phyloP scores from a whole-genome alignment of 2,113 vertebrate species.

The Atractosteus spatula region DNA sequence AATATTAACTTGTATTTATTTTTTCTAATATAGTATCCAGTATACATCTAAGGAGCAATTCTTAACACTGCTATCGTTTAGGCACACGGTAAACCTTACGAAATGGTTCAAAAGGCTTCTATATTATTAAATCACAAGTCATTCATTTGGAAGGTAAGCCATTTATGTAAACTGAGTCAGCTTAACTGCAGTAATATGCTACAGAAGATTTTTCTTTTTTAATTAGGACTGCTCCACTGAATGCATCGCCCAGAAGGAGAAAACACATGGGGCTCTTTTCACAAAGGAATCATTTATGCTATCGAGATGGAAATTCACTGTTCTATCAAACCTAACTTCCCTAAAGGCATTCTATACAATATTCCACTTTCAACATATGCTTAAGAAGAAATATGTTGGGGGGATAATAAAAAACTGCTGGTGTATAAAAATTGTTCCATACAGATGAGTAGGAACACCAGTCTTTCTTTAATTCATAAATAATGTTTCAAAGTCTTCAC shows the following conservation, averaged over 20 bases:
- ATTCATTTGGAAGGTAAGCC: not conserved
- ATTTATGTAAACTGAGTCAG: constrained; percentile 12
- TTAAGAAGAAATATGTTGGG: not conserved
- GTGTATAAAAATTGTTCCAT: not conserved
- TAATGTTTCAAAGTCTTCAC: not conserved
- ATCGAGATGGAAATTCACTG: constrained; percentile 7
- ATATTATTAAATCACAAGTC: too few relatives aligned
- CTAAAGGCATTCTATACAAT: not conserved
- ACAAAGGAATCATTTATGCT: not conserved
- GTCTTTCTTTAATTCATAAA: not conserved
- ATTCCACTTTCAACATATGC: not conserved
- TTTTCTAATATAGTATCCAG: too few relatives aligned
- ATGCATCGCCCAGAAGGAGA: constrained; percentile 2
- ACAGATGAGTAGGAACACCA: not conserved
- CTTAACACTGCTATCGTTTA: too few relatives aligned
- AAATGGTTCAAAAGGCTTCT: too few relatives aligned
- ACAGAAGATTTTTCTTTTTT: constrained; percentile 6
- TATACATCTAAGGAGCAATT: too few relatives aligned
- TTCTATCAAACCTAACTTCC: constrained; percentile 9
- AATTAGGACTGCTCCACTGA: constrained; percentile 5
- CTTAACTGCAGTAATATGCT: not conserved
- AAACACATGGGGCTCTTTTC: constrained; percentile 10
- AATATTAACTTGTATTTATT: too few relatives aligned
- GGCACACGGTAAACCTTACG: too few relatives aligned
- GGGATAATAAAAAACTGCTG: too few relatives aligned